Base-by-base conservation (phyloP, 1,140 invertebrate species). In the Drosophila setifemur region DNA sequence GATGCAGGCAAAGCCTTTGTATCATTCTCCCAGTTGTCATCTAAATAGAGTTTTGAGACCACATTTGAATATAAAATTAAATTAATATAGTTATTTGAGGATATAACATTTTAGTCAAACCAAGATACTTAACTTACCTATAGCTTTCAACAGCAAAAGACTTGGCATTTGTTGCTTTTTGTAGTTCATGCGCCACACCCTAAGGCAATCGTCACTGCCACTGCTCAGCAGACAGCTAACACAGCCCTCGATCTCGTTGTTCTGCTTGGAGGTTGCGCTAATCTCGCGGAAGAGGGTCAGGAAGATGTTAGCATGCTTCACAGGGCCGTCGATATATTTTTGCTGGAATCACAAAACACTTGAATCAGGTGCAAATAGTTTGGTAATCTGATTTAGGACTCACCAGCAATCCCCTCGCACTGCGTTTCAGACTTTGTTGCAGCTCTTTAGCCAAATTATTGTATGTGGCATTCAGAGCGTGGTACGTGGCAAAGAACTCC, bases 101-200 rank as follows among this genome's bases (percentile, higher is more conserved):
- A n/a, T n/a, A n/a, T n/a, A n/a, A n/a, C n/a, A n/a, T n/a, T n/a
- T n/a, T n/a, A n/a, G n/a, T n/a, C n/a, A 1, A 33, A 33, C 3
- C 2, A 4, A 33, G 14, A 5, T 2, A 5, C 11, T 9, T 12
- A 2, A 3, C 55, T 31, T 68, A 89, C 88, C 71, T 48, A 90
- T 89, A 21, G 66, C 66, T 23, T 64, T 49, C 2, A 90, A 42
- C 6, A 90, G 35, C 45, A 89, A n/a, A 11, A 78, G 52, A 2
- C 86, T 85, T 2, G 88, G 45, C 18, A 85, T 12, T 14, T 92
- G 81, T 82, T 93, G 88, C 54, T 93, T 94, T 4, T 85, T 77
- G 64, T 93, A 92, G 44, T 92, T 60, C 77, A 92, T 92, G 54
- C 78, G 91, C 93, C 93, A 94, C 7, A 88, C 72, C 45, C 76